A percentile compares a stretch with the other conserved stretches of the same genome.
These are phyloP conservation scores for Leptinotarsa rubiginosa DNA, from an alignment of 2,888 invertebrate species.

Conservation along the genomic window DNA sequence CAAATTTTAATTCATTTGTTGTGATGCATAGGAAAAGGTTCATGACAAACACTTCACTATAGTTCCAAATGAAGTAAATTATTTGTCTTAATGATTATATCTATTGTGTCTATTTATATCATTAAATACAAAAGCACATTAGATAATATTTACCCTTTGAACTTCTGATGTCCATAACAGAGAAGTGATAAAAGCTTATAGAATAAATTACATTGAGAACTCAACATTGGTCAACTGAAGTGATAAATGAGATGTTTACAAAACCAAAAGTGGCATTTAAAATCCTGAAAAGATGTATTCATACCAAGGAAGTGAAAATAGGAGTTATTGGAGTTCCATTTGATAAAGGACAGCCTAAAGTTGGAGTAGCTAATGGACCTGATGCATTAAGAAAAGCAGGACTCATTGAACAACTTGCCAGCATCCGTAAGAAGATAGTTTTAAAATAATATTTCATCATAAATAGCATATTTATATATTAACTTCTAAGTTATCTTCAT, in stretches of 20 bases:
- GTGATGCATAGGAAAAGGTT: no score
- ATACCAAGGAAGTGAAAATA: conserved; percentile 65
- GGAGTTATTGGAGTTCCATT: conserved; percentile 87
- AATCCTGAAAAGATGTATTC: conserved; percentile 37
- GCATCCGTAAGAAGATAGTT: conserved; percentile 70
- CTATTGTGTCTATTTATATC: neutral
- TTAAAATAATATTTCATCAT: neutral
- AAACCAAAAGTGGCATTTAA: conserved; percentile 15
- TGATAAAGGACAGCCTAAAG: conserved; percentile 80
- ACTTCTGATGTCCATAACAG: neutral
- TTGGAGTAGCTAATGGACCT: conserved; percentile 80
- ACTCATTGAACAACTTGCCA: conserved; percentile 72
- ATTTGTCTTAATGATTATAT: neutral
- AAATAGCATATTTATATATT: no score
- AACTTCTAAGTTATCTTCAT: no score
- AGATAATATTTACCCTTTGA: conserved; percentile 20
- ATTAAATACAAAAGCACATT: conserved; percentile 4
- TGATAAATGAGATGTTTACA: conserved; percentile 12
- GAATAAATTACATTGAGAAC: neutral
- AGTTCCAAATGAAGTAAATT: neutral
- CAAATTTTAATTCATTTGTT: no score
- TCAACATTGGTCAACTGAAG: neutral
- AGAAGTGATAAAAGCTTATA: neutral
- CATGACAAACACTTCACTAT: neutral
- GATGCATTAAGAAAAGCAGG: conserved; percentile 75